Evolutionary conservation across 2,797 vertebrate genomes (phyloP), one percentile per base, ranked within the genome.

Genomic region (Iguana delicatissima): DNA sequence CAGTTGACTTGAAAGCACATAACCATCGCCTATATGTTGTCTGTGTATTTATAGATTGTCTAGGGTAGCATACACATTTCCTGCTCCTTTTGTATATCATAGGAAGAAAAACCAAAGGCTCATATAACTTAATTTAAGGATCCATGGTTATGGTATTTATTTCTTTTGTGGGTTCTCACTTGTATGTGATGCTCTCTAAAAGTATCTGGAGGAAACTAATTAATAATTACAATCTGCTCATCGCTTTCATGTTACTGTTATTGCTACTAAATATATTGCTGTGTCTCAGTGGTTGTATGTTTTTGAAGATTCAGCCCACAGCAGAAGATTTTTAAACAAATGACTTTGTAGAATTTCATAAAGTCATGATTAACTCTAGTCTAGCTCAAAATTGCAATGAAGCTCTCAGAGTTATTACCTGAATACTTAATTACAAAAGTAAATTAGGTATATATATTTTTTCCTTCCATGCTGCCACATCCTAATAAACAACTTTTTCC

Each of bases 291-390:
- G 55, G 32, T 35, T 8, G 22, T n/a, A 80, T 79, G 16, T 52
- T 64, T 52, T 52, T 84, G 4, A 77, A 77, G 20, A 77, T 67
- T 10, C 59, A 76, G 20, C 32, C 52, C 69, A 29, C 46, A 76
- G 55, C 32, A 79, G n/a, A 42, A 85, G 59, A 80, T 69, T 80
- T 67, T 80, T 85, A 72, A 85, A 85, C 38, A 42, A 42, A 69
- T n/a, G 24, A 29, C 55, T 80, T 55, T 73, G 10, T 80, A 59
- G 18, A 59, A 85, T 73, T 69, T 18, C 6, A 38, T 80, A n/a
- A 6, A 24, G 55, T 29, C 64, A 87, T 86, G n/a, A 74, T 87
- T 87, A 79, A 87, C 57, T 74, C 3, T 2, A 64, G 32, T 67
- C 64, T 69, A 74, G 20, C 20, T 57, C n/a, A 46, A 72, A 42